These are phyloP conservation scores for Yoshiicerus persimilis DNA, from an alignment of 1,140 invertebrate species.

Conservation along the genomic window DNA sequence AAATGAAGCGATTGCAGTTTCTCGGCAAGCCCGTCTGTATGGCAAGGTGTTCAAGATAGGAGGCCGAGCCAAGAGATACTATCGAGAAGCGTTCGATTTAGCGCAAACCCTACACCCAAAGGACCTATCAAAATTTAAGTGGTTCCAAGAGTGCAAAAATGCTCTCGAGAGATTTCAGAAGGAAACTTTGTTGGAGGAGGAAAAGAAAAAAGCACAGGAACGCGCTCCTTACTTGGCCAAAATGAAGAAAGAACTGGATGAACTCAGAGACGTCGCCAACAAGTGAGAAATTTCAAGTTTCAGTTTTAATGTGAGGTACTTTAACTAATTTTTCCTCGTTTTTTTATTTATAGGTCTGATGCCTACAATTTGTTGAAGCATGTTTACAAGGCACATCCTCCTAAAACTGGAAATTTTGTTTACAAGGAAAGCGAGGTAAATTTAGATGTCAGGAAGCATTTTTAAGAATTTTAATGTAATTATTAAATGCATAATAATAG, in stretches of 20 bases:
- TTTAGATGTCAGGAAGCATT: too few relatives aligned
- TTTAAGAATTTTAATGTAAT: not conserved
- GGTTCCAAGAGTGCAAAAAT: not conserved
- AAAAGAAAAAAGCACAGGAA: not conserved
- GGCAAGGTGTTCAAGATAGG: conserved; percentile 4
- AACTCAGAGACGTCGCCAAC: not conserved
- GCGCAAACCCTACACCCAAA: not conserved
- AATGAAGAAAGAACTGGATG: not conserved
- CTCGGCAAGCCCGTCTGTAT: not conserved
- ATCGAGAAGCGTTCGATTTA: conserved; percentile 25
- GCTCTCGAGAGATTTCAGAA: not conserved
- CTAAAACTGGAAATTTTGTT: not conserved
- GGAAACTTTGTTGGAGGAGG: not conserved
- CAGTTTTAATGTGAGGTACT: not conserved
- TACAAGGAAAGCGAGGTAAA: not conserved
- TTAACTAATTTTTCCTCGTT: not conserved
- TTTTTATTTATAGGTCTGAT: not conserved
- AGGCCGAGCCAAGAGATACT: not conserved
- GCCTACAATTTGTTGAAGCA: not conserved
- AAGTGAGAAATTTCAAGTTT: not conserved
- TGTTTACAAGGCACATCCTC: conserved; percentile 13
- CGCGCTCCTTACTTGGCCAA: not conserved
- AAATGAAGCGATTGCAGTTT: conserved; percentile 10
- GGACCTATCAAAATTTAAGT: not conserved
- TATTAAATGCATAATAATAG: not conserved